Percentiles rank a stretch among this genome's conserved stretches.
Conservation (phyloP, 2,113 vertebrate genomes). For the Dryoscopus gambensis region DNA sequence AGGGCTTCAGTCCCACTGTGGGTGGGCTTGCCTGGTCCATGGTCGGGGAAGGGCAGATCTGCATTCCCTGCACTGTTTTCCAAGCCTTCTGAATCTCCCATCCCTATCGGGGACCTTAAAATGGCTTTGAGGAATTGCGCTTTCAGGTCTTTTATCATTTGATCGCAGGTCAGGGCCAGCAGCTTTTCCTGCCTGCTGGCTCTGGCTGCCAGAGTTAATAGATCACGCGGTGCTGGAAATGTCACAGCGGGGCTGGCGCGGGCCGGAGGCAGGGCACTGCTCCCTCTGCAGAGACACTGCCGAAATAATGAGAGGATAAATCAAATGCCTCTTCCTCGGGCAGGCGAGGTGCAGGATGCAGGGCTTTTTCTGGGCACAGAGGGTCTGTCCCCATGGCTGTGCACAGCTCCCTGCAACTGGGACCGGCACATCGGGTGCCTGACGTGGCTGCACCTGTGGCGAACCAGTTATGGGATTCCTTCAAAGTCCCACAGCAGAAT, state of each 20-base stretch:
- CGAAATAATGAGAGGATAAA: background rate
- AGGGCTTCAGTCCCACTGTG: background rate
- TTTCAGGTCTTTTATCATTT: conserved; percentile 1
- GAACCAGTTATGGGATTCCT: background rate
- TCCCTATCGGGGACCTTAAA: background rate
- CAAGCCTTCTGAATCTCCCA: background rate
- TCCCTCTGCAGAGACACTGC: background rate
- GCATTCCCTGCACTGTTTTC: accelerated
- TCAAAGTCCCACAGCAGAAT: background rate
- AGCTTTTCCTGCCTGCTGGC: conserved; percentile 22
- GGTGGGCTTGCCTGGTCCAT: background rate
- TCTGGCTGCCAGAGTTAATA: conserved; percentile 29
- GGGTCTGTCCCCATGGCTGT: background rate
- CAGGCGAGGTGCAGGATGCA: accelerated
- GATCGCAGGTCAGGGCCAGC: background rate
- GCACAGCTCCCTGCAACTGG: background rate
- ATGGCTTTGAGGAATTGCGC: conserved; percentile 1
- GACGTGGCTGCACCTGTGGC: background rate
- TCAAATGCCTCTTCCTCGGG: background rate
- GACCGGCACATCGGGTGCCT: background rate
- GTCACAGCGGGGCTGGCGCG: accelerated
- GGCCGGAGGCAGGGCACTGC: background rate
- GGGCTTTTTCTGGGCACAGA: background rate
- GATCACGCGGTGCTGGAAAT: background rate
- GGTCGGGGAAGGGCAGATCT: background rate